Evolutionary conservation across 2,888 invertebrate species (phyloP).

Genomic region (Orthosia incerta): DNA sequence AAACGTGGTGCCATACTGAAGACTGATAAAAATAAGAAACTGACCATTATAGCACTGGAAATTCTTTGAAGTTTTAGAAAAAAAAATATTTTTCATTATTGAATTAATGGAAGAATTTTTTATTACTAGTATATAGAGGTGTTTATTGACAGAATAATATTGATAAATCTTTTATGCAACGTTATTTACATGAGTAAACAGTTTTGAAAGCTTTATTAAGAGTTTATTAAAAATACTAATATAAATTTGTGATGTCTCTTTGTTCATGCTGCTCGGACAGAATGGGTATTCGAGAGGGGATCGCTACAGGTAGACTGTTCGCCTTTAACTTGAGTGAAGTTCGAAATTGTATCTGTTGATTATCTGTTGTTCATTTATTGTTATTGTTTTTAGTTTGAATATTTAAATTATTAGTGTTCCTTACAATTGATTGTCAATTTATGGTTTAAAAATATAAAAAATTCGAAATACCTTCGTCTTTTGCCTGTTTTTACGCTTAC

Average conservation of each 20-base stretch:
- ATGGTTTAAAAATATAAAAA: constrained; percentile 82
- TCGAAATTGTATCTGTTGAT: constrained; percentile 72
- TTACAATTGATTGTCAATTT: constrained; percentile 80
- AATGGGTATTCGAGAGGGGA: constrained; percentile 87
- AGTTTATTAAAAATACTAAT: constrained; percentile 75
- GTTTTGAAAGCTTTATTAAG: constrained; percentile 83
- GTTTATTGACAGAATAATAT: constrained; percentile 83
- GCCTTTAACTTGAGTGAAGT: constrained; percentile 68
- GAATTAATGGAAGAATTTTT: constrained; percentile 74
- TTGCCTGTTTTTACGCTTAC: constrained; percentile 82
- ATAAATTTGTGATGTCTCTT: constrained; percentile 79
- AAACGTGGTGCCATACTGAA: constrained; percentile 41
- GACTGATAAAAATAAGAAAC: constrained; percentile 59
- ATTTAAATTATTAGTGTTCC: constrained; percentile 83
- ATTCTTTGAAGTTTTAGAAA: constrained; percentile 63
- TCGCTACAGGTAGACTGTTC: constrained; percentile 85
- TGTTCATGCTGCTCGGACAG: constrained; percentile 88
- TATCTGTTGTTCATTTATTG: constrained; percentile 71
- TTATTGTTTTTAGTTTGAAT: constrained; percentile 80
- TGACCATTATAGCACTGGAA: constrained; percentile 55
- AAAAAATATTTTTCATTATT: constrained; percentile 76
- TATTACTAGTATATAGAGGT: constrained; percentile 78
- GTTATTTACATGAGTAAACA: constrained; percentile 77
- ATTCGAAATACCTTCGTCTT: constrained; percentile 77
- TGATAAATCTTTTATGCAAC: constrained; percentile 82